phyloP scores from a whole-genome alignment of 2,113 vertebrate species.

The Maccullochella peelii region DNA sequence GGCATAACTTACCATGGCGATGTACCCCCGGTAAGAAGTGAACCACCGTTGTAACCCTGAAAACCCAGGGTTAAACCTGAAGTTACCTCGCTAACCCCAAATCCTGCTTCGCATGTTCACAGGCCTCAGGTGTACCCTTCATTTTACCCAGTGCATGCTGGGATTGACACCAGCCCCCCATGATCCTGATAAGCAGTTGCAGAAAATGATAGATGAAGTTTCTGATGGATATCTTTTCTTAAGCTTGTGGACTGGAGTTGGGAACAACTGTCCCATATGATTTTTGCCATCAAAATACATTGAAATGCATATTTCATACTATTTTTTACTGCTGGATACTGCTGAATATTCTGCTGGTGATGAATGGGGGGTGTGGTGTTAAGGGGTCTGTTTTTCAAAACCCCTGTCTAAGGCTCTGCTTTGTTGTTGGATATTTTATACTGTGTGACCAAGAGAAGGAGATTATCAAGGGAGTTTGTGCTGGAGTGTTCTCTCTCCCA shows the following conservation, averaged over 20 bases:
- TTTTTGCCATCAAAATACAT: background rate
- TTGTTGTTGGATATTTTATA: background rate
- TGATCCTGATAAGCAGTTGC: background rate
- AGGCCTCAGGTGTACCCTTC: background rate
- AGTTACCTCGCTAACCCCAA: too few relatives aligned
- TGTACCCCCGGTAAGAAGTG: too few relatives aligned
- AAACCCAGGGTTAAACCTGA: too few relatives aligned
- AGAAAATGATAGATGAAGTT: background rate
- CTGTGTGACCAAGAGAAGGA: background rate
- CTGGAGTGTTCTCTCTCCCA: background rate
- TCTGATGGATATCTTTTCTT: background rate
- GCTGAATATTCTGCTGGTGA: background rate
- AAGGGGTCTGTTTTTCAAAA: too few relatives aligned
- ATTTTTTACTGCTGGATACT: too few relatives aligned
- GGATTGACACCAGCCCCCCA: background rate
- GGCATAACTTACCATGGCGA: too few relatives aligned
- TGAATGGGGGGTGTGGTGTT: background rate
- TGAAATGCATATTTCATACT: background rate
- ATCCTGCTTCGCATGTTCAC: too few relatives aligned
- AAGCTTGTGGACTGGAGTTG: background rate
- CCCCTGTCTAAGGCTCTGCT: background rate
- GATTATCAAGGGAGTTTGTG: background rate
- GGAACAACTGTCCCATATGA: background rate
- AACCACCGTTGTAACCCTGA: too few relatives aligned
- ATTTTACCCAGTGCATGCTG: background rate